Base-by-base conservation (phyloP, 2,888 invertebrate species). In the Amiota communis region DNA sequence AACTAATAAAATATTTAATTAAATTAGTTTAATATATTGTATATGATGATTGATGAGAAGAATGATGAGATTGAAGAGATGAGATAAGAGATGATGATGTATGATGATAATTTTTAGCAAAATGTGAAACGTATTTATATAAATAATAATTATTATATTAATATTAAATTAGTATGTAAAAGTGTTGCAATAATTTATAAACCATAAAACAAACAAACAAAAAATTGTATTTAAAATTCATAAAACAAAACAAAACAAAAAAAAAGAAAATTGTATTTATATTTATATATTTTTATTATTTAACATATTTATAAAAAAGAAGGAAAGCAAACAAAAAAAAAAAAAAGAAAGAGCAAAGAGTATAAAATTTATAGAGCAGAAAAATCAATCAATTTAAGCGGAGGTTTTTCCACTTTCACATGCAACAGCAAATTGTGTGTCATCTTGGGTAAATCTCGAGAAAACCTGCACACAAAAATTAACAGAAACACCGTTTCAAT, bases 1-100 rank as follows among this genome's bases (percentile, higher is more conserved):
- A 36, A 36, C 65, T 63, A 73, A 76, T 61, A 69, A 65, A 73
- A 78, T 77, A 75, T 73, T 56, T 53, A 51, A 59, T 70, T 48
- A 57, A 36, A 70, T 70, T 70, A 46, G 59, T 59, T 70, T 59
- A 59, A 70, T 59, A 57, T 48, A 49, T 57, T 59, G 46, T 48
- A 49, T 57, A 48, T 51, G 67, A 68, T 67, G n/a, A 63, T 63
- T 6, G 36, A 36, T 6, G 36, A 36, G 36, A 36, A 6, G 0
- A 6, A 1, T 23, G 23, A 23, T 23, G 23, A 23, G 23, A 23
- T 23, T 23, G 36, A 36, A 36, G 36, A 36, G 36, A 36, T 36
- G 36, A 36, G 36, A 36, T 36, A 51, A 13, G 3, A 23, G 1
- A 3, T 23, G 3, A 23, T 36, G 2, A 6, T 36, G 36, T 36